Conservation (phyloP, 1,140 invertebrate genomes). For the Papilio polytes region DNA sequence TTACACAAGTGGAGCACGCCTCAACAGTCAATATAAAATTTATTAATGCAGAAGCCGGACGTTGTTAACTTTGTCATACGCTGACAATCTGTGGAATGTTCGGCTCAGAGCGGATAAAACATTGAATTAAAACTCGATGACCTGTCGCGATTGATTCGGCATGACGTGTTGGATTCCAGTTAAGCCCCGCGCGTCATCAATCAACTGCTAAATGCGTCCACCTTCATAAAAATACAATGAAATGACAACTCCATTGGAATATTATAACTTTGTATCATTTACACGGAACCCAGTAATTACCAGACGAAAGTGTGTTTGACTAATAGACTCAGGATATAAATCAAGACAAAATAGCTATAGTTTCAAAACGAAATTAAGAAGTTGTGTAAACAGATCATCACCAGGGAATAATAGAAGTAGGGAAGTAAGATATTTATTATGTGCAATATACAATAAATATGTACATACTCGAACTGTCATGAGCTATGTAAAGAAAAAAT, state of each 20-base stretch:
- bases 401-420: background rate
- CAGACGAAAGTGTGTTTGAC: slow-evolving; percentile 5
- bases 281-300: background rate
- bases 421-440: background rate
- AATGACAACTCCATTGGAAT: slow-evolving; percentile 20
- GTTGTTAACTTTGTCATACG: slow-evolving; percentile 41
- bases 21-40: slow-evolving; percentile 21
- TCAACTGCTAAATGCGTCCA: slow-evolving; percentile 32
- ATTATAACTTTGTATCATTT: slow-evolving; percentile 17
- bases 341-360: background rate
- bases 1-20: background rate
- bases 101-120: slow-evolving; percentile 48
- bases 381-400: background rate
- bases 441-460: too few relatives aligned
- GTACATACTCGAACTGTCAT: background rate
- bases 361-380: background rate
- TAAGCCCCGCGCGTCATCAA: slow-evolving; percentile 32
- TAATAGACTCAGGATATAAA: slow-evolving; percentile 2
- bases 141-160: slow-evolving; percentile 46
- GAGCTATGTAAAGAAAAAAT: background rate
- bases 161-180: slow-evolving; percentile 38
- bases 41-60: slow-evolving; percentile 19
- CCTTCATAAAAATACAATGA: slow-evolving; percentile 29
- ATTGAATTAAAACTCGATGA: slow-evolving; percentile 56
- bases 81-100: slow-evolving; percentile 55